Evolutionary conservation across 2,113 vertebrate species (phyloP).

Genomic region (Oryctolagus cuniculus): DNA sequence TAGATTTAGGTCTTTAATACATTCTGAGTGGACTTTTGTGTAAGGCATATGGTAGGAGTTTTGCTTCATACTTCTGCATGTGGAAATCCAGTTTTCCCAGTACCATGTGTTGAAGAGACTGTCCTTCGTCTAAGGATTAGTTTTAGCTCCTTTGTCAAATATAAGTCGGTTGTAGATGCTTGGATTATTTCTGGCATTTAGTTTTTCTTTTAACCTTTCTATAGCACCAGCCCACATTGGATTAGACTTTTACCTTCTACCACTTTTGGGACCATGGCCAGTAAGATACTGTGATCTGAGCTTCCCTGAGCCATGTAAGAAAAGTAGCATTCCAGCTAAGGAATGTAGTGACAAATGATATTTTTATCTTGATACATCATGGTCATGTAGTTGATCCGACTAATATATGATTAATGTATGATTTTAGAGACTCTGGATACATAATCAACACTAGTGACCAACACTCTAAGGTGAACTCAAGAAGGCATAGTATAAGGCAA

Average conservation of each 20-base stretch:
- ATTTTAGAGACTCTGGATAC: neutral
- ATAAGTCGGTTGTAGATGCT: neutral
- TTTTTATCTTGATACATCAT: neutral
- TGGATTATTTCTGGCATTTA: neutral
- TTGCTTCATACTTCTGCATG: too few species aligned
- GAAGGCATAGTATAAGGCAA: neutral
- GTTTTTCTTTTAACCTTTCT: neutral
- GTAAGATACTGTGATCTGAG: neutral
- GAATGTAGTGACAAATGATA: neutral
- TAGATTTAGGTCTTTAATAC: too few species aligned
- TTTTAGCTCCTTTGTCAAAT: too few species aligned
- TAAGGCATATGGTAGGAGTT: too few species aligned
- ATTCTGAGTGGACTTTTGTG: too few species aligned
- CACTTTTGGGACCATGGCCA: neutral
- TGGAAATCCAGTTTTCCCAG: too few species aligned
- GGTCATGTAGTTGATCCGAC: neutral
- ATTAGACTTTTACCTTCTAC: neutral
- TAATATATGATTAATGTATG: neutral
- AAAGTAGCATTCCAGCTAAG: neutral
- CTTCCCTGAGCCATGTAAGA: slow-evolving; percentile 9
- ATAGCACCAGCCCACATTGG: neutral
- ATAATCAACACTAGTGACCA: neutral
- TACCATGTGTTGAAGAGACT: too few species aligned
- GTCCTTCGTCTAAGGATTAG: too few species aligned
- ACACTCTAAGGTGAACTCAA: neutral